A percentile compares a stretch with the other conserved stretches of the same genome.
Evolutionary conservation across 1,140 invertebrate species (phyloP).

Genomic region (Pogonus chalceus): DNA sequence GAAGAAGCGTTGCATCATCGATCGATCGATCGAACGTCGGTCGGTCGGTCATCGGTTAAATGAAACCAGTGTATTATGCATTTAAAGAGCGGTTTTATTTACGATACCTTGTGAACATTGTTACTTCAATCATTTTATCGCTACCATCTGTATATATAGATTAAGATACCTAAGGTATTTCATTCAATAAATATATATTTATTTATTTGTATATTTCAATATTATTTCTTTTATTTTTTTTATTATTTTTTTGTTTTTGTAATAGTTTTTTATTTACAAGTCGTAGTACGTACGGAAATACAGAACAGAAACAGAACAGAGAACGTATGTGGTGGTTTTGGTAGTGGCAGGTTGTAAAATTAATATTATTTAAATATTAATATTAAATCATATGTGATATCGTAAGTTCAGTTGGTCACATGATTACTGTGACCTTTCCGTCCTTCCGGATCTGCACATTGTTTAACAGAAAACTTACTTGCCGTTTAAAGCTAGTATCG

Average conservation of each 20-base stretch:
- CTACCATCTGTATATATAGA: too few species aligned
- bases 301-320: background rate
- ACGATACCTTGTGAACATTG: too few species aligned
- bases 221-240: too few species aligned
- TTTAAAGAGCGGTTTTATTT: background rate
- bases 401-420: background rate
- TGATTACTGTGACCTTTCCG: conserved; percentile 36
- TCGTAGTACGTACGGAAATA: background rate
- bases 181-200: too few species aligned
- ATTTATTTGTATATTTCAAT: too few species aligned
- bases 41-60: too few species aligned
- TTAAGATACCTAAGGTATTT: too few species aligned
- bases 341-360: background rate
- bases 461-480: conserved; percentile 74
- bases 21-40: too few species aligned
- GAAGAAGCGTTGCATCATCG: too few species aligned
- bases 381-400: background rate
- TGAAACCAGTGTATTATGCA: background rate
- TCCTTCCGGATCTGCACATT: conserved; percentile 62
- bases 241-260: too few species aligned
- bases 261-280: too few species aligned
- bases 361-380: background rate
- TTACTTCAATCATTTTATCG: too few species aligned
- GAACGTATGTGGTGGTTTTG: background rate
- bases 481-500: conserved; percentile 57